Conservation (phyloP, 2,888 invertebrate species). For the Syrphus vitripennis region DNA sequence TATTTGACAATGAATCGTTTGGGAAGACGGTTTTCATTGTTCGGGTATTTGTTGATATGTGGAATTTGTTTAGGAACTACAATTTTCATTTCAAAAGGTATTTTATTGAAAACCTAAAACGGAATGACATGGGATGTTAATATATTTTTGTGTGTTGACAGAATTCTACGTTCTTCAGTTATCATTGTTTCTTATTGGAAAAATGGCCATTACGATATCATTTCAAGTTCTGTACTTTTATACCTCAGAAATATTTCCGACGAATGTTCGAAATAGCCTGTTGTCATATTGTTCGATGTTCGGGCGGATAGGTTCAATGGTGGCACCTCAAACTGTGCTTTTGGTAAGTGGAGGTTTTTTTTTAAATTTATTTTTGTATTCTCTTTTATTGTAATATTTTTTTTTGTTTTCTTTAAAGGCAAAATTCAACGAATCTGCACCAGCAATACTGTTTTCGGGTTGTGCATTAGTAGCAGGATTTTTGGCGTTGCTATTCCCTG, state of each 20-base stretch:
- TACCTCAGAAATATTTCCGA: constrained; percentile 88
- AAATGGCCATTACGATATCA: constrained; percentile 85
- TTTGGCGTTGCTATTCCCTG: constrained; percentile 84
- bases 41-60: not conserved
- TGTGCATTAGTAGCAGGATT: constrained; percentile 83
- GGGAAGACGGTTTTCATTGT: constrained; percentile 10
- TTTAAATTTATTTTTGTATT: not conserved
- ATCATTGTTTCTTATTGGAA: constrained; percentile 83
- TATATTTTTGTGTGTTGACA: not conserved
- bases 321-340: constrained; percentile 82
- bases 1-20: not conserved
- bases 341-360: not conserved
- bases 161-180: not conserved
- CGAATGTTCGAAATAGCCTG: constrained; percentile 85
- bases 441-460: constrained; percentile 84
- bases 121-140: too few species aligned
- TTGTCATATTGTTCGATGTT: constrained; percentile 87
- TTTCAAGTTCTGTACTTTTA: constrained; percentile 86
- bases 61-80: constrained; percentile 6
- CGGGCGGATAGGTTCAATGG: constrained; percentile 86
- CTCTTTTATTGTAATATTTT: not conserved
- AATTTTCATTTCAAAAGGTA: not conserved
- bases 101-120: too few species aligned
- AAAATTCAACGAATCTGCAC: constrained; percentile 81
- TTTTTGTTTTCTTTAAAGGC: constrained; percentile 80